Conservation (phyloP, 2,888 invertebrate genomes). For the Oscheius sp. region DNA sequence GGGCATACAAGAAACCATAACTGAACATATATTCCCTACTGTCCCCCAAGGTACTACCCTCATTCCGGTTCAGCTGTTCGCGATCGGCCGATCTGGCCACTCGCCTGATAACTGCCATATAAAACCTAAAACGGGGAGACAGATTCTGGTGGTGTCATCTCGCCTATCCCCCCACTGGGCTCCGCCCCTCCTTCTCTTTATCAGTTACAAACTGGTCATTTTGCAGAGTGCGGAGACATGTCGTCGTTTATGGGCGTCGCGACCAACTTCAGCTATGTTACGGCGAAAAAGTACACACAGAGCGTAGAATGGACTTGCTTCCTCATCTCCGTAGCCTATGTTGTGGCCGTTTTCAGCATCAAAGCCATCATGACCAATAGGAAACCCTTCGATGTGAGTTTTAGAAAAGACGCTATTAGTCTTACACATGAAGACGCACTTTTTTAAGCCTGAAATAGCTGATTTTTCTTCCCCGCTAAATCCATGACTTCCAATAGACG, state of each 20-base stretch:
- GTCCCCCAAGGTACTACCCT: too few relatives aligned
- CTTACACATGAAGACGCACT: neutral
- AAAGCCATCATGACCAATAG: constrained; percentile 66
- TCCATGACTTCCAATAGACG: too few relatives aligned
- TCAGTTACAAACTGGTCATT: constrained; percentile 2
- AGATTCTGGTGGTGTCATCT: neutral
- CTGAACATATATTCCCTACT: too few relatives aligned
- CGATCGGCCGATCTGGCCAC: constrained; percentile 33
- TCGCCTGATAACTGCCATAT: constrained; percentile 34
- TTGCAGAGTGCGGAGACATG: neutral
- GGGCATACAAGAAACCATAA: too few relatives aligned
- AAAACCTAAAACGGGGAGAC: constrained; percentile 1
- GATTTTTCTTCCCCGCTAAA: too few relatives aligned
- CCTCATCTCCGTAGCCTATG: constrained; percentile 65
- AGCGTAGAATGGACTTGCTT: constrained; percentile 51
- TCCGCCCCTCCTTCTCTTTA: constrained; percentile 6
- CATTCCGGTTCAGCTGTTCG: too few relatives aligned
- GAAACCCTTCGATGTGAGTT: constrained; percentile 64
- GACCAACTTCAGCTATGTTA: constrained; percentile 55
- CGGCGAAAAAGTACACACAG: constrained; percentile 56
- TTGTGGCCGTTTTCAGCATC: constrained; percentile 68
- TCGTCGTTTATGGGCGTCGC: constrained; percentile 50
- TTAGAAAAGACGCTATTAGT: neutral
- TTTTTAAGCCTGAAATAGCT: too few relatives aligned
- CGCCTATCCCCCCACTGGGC: neutral